Evolutionary conservation across 2,113 vertebrate genomes (phyloP), one percentile per base, ranked within the genome.

Genomic region (Serilophus lunatus): DNA sequence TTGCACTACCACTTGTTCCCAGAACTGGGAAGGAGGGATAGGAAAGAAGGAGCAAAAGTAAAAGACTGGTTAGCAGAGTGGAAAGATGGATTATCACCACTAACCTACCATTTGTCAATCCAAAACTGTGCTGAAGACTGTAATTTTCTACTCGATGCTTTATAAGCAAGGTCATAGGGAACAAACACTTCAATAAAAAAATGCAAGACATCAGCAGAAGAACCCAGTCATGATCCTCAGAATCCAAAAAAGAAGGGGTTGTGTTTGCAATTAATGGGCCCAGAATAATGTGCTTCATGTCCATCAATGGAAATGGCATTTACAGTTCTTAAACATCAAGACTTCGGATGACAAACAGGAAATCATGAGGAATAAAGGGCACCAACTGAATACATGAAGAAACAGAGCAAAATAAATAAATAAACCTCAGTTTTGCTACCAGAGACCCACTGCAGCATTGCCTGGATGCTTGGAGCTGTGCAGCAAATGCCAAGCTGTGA

Each of bases 71-170:
- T 96, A 97, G 86, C 64, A 60, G 91, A 86, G 88, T 60, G 82
- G 91, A 97, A 95, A 94, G 96, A 94, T 54, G 88, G 96, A 97
- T 96, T 45, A 96, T 88, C 94, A 66, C 86, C 68, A 64, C 91
- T 86, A 98, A 97, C 97, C 96, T 59, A 91, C 94, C 93, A 96
- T 97, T 97, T 97, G 96, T 97, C 97, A 96, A 95, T 96, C 97
- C 82, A 14, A 57, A 87, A 72, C 59, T 24, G 38, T 40, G 74
- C 38, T 54, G 93, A 97, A 96, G 94, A 95, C 95, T 90, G 23
- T 97, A 83, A 97, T 97, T 98, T 98, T 94, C 96, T 89, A 95
- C 96, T 97, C 87, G 88, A 75, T 28, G 61, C 86, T 95, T 97
- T 90, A 94, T 93, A 92, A 97, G 86, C 96, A 96, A 97, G 97